Conservation (phyloP, 2,888 invertebrate genomes). For the Eupithecia exiguata region DNA sequence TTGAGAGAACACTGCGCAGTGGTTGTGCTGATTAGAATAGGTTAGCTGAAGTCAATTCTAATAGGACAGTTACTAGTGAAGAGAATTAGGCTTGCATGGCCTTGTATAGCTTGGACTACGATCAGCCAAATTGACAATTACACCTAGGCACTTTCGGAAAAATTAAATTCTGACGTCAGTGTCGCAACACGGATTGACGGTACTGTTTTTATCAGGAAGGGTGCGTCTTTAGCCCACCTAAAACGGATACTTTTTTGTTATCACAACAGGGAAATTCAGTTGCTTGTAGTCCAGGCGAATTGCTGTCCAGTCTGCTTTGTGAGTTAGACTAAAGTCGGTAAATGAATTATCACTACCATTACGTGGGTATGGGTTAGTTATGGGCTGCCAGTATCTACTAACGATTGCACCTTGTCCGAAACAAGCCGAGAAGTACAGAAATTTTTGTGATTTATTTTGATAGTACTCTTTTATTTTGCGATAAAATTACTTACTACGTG, state of each 20-base stretch:
- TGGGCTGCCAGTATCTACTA: slow-evolving; percentile 49
- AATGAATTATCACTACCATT: slow-evolving; percentile 40
- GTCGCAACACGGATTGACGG: neutral
- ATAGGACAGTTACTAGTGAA: slow-evolving; percentile 23
- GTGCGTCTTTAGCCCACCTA: neutral
- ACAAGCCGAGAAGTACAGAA: slow-evolving; percentile 39
- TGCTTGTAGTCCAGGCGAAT: slow-evolving; percentile 31
- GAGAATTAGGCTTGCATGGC: slow-evolving; percentile 18
- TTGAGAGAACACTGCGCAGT: slow-evolving; percentile 23
- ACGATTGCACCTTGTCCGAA: slow-evolving; percentile 40
- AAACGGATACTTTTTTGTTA: neutral
- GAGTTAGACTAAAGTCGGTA: slow-evolving; percentile 44
- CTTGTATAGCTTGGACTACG: slow-evolving; percentile 21
- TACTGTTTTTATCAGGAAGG: neutral
- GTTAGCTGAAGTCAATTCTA: slow-evolving; percentile 35
- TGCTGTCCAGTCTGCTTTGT: slow-evolving; percentile 60
- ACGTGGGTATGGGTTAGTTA: slow-evolving; percentile 48
- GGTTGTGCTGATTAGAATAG: slow-evolving; percentile 27
- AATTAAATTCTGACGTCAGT: neutral
- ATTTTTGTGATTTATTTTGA: slow-evolving; percentile 35
- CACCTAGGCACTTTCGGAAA: neutral
- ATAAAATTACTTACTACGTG: slow-evolving; percentile 19
- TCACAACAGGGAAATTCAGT: neutral
- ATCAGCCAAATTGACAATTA: neutral
- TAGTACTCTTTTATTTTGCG: slow-evolving; percentile 34